These are phyloP conservation scores for Anorthoa munda DNA, from an alignment of 2,888 invertebrate species.

Conservation along the genomic window DNA sequence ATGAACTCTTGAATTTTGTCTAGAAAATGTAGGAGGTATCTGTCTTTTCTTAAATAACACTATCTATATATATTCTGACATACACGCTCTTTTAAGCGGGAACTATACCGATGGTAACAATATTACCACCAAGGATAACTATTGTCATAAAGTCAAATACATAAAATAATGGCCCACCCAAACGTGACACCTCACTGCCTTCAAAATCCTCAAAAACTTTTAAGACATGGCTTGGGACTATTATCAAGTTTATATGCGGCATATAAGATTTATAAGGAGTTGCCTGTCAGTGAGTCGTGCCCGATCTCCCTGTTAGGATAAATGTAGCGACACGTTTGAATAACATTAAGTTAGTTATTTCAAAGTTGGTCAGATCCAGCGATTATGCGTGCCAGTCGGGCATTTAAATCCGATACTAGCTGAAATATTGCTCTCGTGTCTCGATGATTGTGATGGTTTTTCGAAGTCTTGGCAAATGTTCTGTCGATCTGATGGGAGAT, in stretches of 20 bases:
- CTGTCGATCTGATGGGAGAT: conserved; percentile 24
- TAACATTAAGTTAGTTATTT: conserved; percentile 80
- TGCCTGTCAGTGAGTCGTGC: conserved; percentile 86
- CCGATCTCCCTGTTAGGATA: conserved; percentile 87
- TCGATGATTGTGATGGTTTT: conserved; percentile 40
- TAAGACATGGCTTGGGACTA: conserved; percentile 34
- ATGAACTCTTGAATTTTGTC: neutral
- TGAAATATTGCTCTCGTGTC: conserved; percentile 51
- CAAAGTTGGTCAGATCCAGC: conserved; percentile 62
- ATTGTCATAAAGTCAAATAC: neutral
- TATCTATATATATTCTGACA: neutral
- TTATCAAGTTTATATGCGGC: conserved; percentile 56
- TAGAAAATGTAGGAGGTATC: neutral
- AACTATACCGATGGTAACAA: neutral
- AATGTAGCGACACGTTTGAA: conserved; percentile 89
- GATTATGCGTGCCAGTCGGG: conserved; percentile 55
- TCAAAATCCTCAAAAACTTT: conserved; percentile 54
- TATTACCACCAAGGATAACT: neutral
- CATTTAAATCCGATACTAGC: conserved; percentile 62
- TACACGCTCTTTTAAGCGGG: neutral
- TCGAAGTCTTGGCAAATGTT: conserved; percentile 41
- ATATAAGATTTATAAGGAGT: conserved; percentile 83
- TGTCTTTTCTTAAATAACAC: neutral
- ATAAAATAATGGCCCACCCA: conserved; percentile 1
- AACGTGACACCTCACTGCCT: conserved; percentile 19